Percentiles rank a stretch among this genome's conserved stretches.
Evolutionary conservation across 2,888 invertebrate genomes (phyloP).

Genomic region (Hanleya hanleyi): DNA sequence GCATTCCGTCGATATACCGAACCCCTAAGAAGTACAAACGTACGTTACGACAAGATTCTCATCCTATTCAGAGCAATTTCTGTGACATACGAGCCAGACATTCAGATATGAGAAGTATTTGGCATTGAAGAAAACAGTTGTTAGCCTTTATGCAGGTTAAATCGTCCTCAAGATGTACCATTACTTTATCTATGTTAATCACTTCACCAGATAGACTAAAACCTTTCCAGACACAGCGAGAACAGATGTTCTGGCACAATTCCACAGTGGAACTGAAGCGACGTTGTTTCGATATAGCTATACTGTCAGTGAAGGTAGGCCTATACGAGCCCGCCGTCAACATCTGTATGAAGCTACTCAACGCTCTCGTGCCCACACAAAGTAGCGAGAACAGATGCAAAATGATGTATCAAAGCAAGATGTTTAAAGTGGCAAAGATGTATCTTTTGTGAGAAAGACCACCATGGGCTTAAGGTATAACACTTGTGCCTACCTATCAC

Average conservation of each 20-base stretch:
- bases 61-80: too few relatives aligned
- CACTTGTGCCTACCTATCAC: not conserved
- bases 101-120: not conserved
- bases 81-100: too few relatives aligned
- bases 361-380: not conserved
- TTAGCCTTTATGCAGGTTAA: not conserved
- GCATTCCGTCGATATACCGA: too few relatives aligned
- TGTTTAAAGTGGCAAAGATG: not conserved
- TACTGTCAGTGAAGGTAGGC: too few relatives aligned
- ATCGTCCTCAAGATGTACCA: not conserved
- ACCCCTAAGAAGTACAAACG: too few relatives aligned
- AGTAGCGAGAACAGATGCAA: not conserved
- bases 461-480: not conserved
- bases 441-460: conserved; percentile 1
- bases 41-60: too few relatives aligned
- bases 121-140: conserved; percentile 5
- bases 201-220: not conserved
- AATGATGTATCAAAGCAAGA: not conserved
- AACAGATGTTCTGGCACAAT: too few relatives aligned
- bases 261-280: not conserved
- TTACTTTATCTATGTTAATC: not conserved
- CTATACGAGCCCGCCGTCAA: not conserved
- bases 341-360: not conserved
- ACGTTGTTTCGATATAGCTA: not conserved
- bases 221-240: too few relatives aligned